Conservation (phyloP, 64 coral and sea anemone species). For the Stylophora pistillata region DNA sequence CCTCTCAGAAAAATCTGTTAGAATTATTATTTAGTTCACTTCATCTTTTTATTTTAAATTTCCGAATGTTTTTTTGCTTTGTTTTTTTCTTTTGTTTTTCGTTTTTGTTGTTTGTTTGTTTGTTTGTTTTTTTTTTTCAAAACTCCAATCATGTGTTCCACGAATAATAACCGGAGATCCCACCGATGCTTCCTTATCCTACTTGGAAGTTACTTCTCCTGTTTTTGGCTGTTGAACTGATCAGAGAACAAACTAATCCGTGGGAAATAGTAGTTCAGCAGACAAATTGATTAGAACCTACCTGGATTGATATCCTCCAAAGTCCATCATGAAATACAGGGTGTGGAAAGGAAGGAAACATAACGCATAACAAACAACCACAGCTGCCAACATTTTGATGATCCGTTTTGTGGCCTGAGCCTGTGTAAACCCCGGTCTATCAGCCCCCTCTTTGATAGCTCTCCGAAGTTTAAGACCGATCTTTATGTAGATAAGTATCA, state of each 20-base stretch:
- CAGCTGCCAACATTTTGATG: slow-evolving; percentile 82
- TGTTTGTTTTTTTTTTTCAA: too few relatives aligned
- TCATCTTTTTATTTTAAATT: too few relatives aligned
- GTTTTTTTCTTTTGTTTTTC: too few relatives aligned
- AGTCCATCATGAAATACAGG: slow-evolving; percentile 67
- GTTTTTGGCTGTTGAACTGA: background rate
- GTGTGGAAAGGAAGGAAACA: slow-evolving; percentile 88
- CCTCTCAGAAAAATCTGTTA: too few relatives aligned
- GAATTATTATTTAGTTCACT: too few relatives aligned
- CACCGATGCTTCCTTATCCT: too few relatives aligned
- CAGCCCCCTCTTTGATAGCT: slow-evolving; percentile 85
- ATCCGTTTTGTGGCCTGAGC: slow-evolving; percentile 79
- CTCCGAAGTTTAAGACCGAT: slow-evolving; percentile 84
- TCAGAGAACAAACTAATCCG: background rate
- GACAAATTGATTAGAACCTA: slow-evolving; percentile 2
- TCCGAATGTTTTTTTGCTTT: too few relatives aligned
- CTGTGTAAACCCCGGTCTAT: slow-evolving; percentile 86
- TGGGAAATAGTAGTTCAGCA: background rate
- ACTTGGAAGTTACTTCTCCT: too few relatives aligned
- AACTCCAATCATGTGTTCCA: too few relatives aligned
- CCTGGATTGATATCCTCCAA: slow-evolving; percentile 35
- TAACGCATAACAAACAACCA: slow-evolving; percentile 92
- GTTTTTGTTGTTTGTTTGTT: too few relatives aligned
- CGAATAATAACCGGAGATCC: too few relatives aligned
- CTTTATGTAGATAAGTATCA: slow-evolving; percentile 84